Percentiles rank a stretch among this genome's conserved stretches.
phyloP scores from a whole-genome alignment of 1,140 invertebrate species.

The Saccostrea echinata region DNA sequence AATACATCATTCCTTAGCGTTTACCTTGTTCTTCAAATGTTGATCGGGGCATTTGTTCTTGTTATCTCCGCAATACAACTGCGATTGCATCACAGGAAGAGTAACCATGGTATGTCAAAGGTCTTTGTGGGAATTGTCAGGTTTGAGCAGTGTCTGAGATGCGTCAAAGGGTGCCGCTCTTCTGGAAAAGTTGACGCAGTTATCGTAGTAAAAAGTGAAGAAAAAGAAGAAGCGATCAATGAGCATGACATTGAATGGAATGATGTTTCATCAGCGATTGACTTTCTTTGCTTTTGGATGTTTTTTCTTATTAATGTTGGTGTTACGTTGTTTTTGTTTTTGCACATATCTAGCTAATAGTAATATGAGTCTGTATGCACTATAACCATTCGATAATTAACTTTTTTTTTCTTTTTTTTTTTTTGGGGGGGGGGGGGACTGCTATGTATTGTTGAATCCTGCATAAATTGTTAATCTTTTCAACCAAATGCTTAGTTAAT shows the following conservation, averaged over 20 bases:
- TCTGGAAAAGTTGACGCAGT: not conserved
- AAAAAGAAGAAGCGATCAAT: not conserved
- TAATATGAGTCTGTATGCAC: too few relatives aligned
- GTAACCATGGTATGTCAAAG: not conserved
- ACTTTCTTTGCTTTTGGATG: not conserved
- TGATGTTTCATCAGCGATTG: not conserved
- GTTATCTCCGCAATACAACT: not conserved
- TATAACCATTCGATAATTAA: too few relatives aligned
- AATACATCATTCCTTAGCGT: conserved; percentile 76
- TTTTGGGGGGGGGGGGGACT: too few relatives aligned
- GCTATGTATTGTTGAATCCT: too few relatives aligned
- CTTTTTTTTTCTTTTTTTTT: too few relatives aligned
- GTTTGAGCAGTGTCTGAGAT: not conserved
- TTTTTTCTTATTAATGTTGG: not conserved
- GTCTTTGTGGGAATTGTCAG: not conserved
- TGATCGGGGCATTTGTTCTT: conserved; percentile 18
- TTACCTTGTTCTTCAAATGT: too few relatives aligned
- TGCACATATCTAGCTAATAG: not conserved
- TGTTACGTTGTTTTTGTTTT: not conserved
- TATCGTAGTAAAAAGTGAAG: not conserved
- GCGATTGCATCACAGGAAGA: conserved; percentile 29
- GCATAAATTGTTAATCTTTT: too few relatives aligned
- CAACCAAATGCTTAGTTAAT: too few relatives aligned
- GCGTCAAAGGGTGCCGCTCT: not conserved
- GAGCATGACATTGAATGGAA: not conserved